Base-by-base conservation (phyloP, 2,888 invertebrate species). In the Chydorus sphaericus region DNA sequence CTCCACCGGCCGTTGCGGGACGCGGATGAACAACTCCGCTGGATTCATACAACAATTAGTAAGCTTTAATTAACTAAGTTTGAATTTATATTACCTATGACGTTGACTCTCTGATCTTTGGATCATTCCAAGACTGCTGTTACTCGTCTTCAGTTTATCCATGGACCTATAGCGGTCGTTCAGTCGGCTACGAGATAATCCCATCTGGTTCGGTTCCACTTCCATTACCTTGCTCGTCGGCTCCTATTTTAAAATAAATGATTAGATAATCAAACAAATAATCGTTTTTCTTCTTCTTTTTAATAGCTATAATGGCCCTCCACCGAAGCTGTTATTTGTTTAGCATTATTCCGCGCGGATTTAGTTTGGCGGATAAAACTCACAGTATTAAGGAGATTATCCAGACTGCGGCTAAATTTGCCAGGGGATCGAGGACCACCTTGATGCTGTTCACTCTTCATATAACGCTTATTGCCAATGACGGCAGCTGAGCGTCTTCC, bases 161-260 rank as follows among this genome's bases (percentile, higher is more conserved):
- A 86, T 82, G 5, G 88, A 89, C 66, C 87, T 88, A 66, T 92
- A 92, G 18, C 93, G 77, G 60, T 87, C 88, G 67, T 93, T 93
- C 6, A 93, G 71, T 55, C 86, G 79, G 10, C 88, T 87, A 63
- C 85, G 84, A 0, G 91, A 89, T 37, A 92, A 70, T 2, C 89
- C 90, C 59, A 89, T 68, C 59, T 82, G 26, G 20, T 10, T 36
- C 2, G 36, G n/a, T 10, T 39, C 26, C 23, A 31, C 37, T 16
- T 52, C 52, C 39, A 33, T 33, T 33, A 33, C n/a, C n/a, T 33
- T 33, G n/a, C 36, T 33, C 10, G 10, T 33, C n/a, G 36, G 36
- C n/a, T 33, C 10, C 10, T 33, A 33, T 33, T 33, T 33, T 10
- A 10, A 11, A 11, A n/a, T 10, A 33, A 11, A 33, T n/a, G 36